Conservation (phyloP, 2,113 vertebrate species). For the Uropsilus gracilis region DNA sequence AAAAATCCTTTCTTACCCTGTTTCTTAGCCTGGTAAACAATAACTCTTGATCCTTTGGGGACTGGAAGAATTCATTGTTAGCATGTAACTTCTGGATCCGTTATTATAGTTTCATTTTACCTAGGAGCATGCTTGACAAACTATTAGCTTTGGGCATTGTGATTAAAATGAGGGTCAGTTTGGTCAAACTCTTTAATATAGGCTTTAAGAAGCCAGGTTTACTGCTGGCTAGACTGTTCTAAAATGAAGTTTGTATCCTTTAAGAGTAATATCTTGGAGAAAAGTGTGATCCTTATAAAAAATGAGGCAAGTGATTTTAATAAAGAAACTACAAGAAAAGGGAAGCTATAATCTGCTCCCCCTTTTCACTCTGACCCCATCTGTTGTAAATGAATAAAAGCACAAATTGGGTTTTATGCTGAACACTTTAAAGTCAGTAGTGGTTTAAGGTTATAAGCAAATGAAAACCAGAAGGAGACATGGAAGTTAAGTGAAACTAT, state of each 20-base stretch:
- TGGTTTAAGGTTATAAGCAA: slow-evolving; percentile 72
- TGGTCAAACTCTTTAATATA: slow-evolving; percentile 53
- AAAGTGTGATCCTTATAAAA: slow-evolving; percentile 68
- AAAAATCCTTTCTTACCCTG: not conserved
- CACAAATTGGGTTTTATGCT: slow-evolving; percentile 80
- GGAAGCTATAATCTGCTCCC: slow-evolving; percentile 56
- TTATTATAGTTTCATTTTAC: slow-evolving; percentile 48
- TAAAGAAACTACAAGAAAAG: slow-evolving; percentile 60
- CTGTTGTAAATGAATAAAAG: slow-evolving; percentile 78
- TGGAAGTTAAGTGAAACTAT: not conserved
- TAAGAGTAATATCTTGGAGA: slow-evolving; percentile 59
- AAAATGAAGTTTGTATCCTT: slow-evolving; percentile 63
- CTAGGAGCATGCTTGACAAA: slow-evolving; percentile 14
- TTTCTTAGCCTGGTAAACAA: slow-evolving; percentile 19
- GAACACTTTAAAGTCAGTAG: slow-evolving; percentile 71
- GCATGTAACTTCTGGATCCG: slow-evolving; percentile 11
- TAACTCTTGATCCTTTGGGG: not conserved
- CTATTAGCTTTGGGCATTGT: slow-evolving; percentile 1
- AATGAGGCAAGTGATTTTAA: slow-evolving; percentile 74
- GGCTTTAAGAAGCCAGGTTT: slow-evolving; percentile 43
- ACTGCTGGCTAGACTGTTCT: slow-evolving; percentile 56
- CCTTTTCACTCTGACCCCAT: slow-evolving; percentile 66
- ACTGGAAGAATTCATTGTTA: not conserved
- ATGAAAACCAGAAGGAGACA: slow-evolving; percentile 74
- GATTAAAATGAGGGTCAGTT: slow-evolving; percentile 59